These are phyloP conservation scores for Diarsia mendica DNA, from an alignment of 2,888 invertebrate genomes.

Conservation along the genomic window DNA sequence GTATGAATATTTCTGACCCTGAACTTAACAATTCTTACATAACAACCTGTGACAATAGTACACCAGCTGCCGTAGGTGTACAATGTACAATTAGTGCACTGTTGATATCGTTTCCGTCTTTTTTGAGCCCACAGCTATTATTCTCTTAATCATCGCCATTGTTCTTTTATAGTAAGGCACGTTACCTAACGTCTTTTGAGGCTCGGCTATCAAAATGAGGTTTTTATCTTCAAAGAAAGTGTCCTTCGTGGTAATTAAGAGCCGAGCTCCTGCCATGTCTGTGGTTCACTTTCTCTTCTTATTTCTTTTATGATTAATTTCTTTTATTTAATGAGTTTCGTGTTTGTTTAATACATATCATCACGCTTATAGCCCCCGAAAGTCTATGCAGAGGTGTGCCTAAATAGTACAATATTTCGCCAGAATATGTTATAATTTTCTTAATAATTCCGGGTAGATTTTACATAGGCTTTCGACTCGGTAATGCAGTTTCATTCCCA, in stretches of 20 bases:
- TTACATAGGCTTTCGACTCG: slow-evolving; percentile 29
- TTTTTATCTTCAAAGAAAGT: slow-evolving; percentile 65
- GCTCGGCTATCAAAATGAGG: slow-evolving; percentile 45
- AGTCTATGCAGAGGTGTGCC: neutral
- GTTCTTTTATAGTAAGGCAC: slow-evolving; percentile 52
- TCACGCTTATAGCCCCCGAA: neutral
- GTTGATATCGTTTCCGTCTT: slow-evolving; percentile 52
- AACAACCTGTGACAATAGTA: slow-evolving; percentile 46
- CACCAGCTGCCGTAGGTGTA: slow-evolving; percentile 53
- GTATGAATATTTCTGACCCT: slow-evolving; percentile 37
- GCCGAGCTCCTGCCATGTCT: slow-evolving; percentile 43
- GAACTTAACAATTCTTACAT: slow-evolving; percentile 34
- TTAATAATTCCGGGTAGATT: slow-evolving; percentile 8
- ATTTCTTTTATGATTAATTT: slow-evolving; percentile 35
- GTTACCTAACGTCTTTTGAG: slow-evolving; percentile 51
- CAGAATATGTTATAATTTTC: neutral
- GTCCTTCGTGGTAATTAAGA: slow-evolving; percentile 63
- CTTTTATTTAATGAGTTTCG: slow-evolving; percentile 29
- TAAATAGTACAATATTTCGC: neutral
- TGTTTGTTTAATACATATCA: neutral
- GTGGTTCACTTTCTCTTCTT: slow-evolving; percentile 55
- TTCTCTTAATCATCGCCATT: slow-evolving; percentile 56
- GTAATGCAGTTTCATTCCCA: slow-evolving; percentile 15
- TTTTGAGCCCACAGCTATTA: slow-evolving; percentile 48
- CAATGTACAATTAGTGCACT: slow-evolving; percentile 53